Evolutionary conservation across 2,888 invertebrate species (phyloP), one percentile per base, ranked within the genome.

Genomic region (Orthonevra nobilis): DNA sequence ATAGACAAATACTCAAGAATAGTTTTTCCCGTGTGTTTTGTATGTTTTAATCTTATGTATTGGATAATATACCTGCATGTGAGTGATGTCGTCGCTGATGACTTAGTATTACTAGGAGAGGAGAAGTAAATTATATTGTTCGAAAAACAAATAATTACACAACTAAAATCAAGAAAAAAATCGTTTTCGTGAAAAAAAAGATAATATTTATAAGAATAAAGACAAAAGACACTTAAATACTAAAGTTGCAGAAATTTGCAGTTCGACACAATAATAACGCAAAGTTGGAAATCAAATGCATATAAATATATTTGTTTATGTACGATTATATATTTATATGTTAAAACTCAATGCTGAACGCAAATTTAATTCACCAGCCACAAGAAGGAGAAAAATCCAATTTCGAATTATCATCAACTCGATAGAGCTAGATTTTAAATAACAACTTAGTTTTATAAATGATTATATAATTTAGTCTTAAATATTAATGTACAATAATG

Each of bases 1-100:
- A 99, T 99, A 90, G 99, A 99, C 93, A 98, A 98, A 91, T 98
- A 98, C 90, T 98, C 98, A 81, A 94, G 99, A 87, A 97, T 98
- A 90, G 95, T 98, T 86, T 99, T 99, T 90, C 99, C 99, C 61
- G 96, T 98, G 86, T 96, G 98, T 91, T 99, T 99, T 92, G 95
- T 98, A 83, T 96, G 98, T 90, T 99, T 99, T 92, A 99, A 99
- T 91, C 93, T 97, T 85, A 97, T 97, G 97, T 97, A 97, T 91
- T 97, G 97, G 97, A 97, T 97, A 90, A 97, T 97, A 88, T 97
- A 97, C 89, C 92, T 97, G 85, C 97, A 97, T 92, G 97, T 97
- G 89, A 96, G 96, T 88, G 97, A 97, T 91, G 96, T 96, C 87
- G 96, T 97, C 86, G 96, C 96, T 90, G 96, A 97, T 89, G 97